phyloP scores from a whole-genome alignment of 2,888 invertebrate genomes.

The Phragmatobia fuliginosa region DNA sequence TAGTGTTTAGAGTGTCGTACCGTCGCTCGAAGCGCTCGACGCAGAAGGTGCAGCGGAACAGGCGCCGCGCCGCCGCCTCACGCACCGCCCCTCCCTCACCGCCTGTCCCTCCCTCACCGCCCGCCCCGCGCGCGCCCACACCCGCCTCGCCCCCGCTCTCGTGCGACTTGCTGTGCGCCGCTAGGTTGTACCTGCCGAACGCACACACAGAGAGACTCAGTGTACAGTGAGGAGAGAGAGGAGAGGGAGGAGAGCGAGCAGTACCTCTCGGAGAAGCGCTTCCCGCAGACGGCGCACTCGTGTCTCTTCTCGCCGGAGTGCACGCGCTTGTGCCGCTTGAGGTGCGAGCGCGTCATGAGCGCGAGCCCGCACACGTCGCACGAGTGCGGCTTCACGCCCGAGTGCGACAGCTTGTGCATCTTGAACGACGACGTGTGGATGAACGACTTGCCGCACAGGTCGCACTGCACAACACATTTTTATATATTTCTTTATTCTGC shows the following conservation, averaged over 20 bases:
- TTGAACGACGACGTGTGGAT: conserved; percentile 90
- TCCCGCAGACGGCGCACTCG: conserved; percentile 86
- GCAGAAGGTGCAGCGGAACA: conserved; percentile 82
- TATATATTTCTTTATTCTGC: no score
- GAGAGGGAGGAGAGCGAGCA: no score
- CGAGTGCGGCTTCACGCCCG: conserved; percentile 87
- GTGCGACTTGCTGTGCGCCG: conserved; percentile 80
- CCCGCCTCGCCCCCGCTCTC: conserved; percentile 49
- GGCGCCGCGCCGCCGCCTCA: conserved; percentile 58
- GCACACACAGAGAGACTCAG: no score
- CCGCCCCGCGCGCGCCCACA: conserved; percentile 48
- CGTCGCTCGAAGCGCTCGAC: conserved; percentile 78
- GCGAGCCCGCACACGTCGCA: conserved; percentile 88
- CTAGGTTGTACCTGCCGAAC: conserved; percentile 73
- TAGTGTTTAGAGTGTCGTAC: conserved; percentile 35
- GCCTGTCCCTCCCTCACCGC: conserved; percentile 49
- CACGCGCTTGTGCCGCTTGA: conserved; percentile 89
- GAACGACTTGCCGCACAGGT: conserved; percentile 88
- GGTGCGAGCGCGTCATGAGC: conserved; percentile 88
- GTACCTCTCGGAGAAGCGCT: conserved; percentile 87
- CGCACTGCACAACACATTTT: conserved; percentile 80
- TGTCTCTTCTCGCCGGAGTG: conserved; percentile 89
- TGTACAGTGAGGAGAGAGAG: no score
- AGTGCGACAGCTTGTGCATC: conserved; percentile 89
- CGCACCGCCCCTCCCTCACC: conserved; percentile 21